Base-by-base conservation (phyloP, 2,797 vertebrate genomes). In the Florisuga fusca region DNA sequence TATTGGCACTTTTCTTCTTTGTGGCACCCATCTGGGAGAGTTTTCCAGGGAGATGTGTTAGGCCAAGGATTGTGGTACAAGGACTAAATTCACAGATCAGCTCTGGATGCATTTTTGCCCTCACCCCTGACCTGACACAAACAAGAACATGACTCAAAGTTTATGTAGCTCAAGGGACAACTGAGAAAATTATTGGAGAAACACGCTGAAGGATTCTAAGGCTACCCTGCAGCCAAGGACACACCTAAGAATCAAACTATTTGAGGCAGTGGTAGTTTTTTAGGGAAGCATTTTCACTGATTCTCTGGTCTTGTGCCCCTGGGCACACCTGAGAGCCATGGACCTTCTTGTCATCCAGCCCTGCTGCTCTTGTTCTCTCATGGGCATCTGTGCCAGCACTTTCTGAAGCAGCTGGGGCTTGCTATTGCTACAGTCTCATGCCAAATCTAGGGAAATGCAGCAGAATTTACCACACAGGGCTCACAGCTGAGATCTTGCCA, bases 321-420 rank as follows among this genome's bases (percentile, higher is more conserved):
- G 2, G 29, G 22, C 58, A 27, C 19, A 38, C 3, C 33, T 0
- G 0, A 41, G 27, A 64, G 22, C 0, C 3, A 45, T 2, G 14
- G 22, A 79, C 22, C 25, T 88, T 41, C 6, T 0, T 0, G 2
- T 53, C 45, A 81, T n/a, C 51, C 54, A 87, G 45, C 43, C 45
- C 50, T 2, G 3, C 0, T 1, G 12, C 34, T 74, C 61, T 29
- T 27, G 7, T 43, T 67, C 6, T 82, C 13, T 66, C 53, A 22
- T 4, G 29, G 46, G 12, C 33, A 27, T 33, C 63, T 33, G 19
- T 69, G 69, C 63, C 59, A 69, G 26, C 2, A 1, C 31, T 84
- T 84, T 22, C 43, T 3, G 4, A 54, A 51, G 27, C 6, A 6
- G 23, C 34, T 53, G 2, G 3, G 43, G 19, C 46, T 88, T 66